These are phyloP conservation scores for Lithophane semibrunnea DNA, from an alignment of 2,888 invertebrate species.

Conservation along the genomic window DNA sequence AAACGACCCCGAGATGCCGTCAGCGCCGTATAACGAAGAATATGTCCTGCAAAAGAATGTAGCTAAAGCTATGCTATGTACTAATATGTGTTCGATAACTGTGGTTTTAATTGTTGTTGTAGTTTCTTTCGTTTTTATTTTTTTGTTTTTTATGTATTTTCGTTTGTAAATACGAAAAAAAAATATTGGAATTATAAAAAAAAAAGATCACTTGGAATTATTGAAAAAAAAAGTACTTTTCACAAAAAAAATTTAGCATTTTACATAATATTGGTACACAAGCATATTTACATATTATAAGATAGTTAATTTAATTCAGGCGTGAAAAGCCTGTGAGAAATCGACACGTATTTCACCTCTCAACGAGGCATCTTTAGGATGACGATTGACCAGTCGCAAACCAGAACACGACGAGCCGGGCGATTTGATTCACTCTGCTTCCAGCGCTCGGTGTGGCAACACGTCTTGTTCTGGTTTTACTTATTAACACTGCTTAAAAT, in stretches of 20 bases:
- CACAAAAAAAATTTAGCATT: background rate
- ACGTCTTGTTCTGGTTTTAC: no score
- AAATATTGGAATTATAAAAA: no score
- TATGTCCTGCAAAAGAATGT: conserved; percentile 27
- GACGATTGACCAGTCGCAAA: no score
- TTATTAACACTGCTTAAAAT: no score
- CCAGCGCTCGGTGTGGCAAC: no score
- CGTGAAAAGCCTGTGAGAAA: no score
- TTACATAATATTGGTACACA: background rate
- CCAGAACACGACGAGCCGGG: no score
- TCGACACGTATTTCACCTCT: no score
- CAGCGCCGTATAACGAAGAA: conserved; percentile 53
- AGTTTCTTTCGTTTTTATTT: conserved; percentile 20
- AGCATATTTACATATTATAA: background rate
- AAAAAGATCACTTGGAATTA: background rate
- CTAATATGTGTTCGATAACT: conserved; percentile 40
- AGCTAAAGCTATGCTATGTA: conserved; percentile 25
- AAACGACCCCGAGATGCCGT: conserved; percentile 36
- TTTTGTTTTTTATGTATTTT: conserved; percentile 38
- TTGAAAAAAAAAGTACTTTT: background rate
- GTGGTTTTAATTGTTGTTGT: conserved; percentile 15
- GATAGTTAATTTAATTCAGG: no score
- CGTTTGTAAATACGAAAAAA: no score
- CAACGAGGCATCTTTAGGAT: no score
- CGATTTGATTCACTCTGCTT: no score